These are phyloP conservation scores for Pristionchus arcanus DNA, from an alignment of 2,888 invertebrate species.

Conservation along the genomic window DNA sequence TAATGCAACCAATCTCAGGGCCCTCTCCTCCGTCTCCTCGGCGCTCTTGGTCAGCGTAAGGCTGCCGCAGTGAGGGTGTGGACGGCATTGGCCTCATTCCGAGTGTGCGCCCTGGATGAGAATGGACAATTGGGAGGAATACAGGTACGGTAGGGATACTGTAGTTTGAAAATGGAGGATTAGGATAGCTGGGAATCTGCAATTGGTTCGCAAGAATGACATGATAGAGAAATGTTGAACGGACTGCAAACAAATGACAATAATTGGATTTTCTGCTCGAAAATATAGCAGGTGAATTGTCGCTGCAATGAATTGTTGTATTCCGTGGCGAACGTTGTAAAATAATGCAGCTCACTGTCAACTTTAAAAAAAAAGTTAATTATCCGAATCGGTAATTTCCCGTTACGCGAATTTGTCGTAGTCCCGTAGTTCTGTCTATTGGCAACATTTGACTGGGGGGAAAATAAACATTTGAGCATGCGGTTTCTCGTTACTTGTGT, in stretches of 20 bases:
- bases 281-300: no score
- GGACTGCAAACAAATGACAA: no score
- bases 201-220: no score
- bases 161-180: no score
- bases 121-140: constrained; percentile 48
- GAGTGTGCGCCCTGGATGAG: constrained; percentile 52
- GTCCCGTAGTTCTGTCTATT: not conserved
- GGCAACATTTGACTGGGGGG: not conserved
- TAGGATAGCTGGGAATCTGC: no score
- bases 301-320: no score
- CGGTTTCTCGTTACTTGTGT: no score
- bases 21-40: constrained; percentile 51
- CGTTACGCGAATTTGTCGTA: not conserved
- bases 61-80: constrained; percentile 24
- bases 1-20: constrained; percentile 12
- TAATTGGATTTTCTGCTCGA: no score
- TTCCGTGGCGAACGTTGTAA: no score
- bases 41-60: constrained; percentile 45
- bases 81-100: constrained; percentile 35
- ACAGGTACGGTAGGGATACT: constrained; percentile 39
- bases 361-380: not conserved
- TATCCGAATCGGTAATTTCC: not conserved
- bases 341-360: no score
- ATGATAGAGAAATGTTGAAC: no score
- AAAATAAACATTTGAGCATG: no score